Percentiles rank a stretch among this genome's conserved stretches.
Conservation (phyloP, 2,797 vertebrate genomes). For the Meriones psammophilus region DNA sequence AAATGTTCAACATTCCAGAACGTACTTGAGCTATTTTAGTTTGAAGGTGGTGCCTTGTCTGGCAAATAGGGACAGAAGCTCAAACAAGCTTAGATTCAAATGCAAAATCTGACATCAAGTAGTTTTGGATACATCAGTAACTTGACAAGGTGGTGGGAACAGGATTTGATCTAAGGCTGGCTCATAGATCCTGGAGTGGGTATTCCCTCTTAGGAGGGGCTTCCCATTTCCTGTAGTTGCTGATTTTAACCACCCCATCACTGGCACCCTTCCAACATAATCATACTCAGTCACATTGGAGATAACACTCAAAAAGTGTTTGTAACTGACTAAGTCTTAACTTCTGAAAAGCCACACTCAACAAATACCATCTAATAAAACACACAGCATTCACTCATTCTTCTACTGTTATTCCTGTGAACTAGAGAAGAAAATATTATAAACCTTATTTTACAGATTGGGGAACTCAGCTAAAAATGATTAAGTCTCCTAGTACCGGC, state of each 20-base stretch:
- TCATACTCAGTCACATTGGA: neutral
- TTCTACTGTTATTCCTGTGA: conserved; percentile 42
- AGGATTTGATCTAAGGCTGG: neutral
- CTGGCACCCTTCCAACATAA: neutral
- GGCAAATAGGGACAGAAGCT: neutral
- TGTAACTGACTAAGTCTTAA: neutral
- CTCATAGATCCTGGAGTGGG: neutral
- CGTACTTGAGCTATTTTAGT: neutral
- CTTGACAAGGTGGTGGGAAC: neutral
- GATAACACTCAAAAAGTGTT: neutral
- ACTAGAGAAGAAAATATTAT: conserved; percentile 49
- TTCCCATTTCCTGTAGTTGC: neutral
- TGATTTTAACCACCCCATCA: neutral
- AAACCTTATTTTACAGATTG: conserved; percentile 53
- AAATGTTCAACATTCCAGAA: conserved; percentile 54
- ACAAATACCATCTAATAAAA: conserved; percentile 33
- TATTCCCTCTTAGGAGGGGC: neutral
- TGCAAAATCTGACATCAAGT: conserved; percentile 25
- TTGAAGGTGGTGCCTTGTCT: neutral
- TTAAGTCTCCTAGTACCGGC: neutral
- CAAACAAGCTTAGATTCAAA: neutral
- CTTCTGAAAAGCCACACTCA: conserved; percentile 35
- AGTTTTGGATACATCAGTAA: neutral
- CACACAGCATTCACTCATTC: conserved; percentile 23
- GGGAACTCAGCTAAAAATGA: conserved; percentile 62